Evolutionary conservation across 2,888 invertebrate species (phyloP), one percentile per base, ranked within the genome.

Genomic region (Teleogryllus oceanicus): DNA sequence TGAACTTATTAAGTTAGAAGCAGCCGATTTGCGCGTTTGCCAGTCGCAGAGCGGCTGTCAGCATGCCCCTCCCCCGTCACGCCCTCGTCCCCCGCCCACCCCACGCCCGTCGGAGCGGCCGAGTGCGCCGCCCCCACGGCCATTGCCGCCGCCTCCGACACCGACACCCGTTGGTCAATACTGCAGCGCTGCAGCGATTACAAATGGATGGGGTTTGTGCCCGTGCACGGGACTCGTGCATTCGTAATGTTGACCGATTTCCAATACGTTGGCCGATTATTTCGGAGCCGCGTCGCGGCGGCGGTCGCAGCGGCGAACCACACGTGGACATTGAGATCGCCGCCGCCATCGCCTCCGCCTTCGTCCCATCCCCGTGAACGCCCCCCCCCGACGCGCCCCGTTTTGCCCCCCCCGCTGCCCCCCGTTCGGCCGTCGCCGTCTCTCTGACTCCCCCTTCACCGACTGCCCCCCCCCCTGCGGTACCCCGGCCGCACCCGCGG

Each of bases 151-250:
- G 13, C 62, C 62, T 62, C 62, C 62, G n/a, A 13, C 13, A 62
- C 13, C 62, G n/a, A 62, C 62, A 18, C 62, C 62, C 62, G n/a
- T 62, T 18, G 62, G 62, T 62, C 62, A 62, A 62, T 62, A 62
- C 62, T 62, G 62, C 62, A 62, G 62, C 62, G 62, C 62, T 62
- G 62, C 62, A 37, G 62, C n/a, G 62, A 62, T 62, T 62, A 62
- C 13, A n/a, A 62, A 62, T 62, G 13, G 62, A 62, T 62, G 62
- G n/a, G n/a, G 62, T 62, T 62, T 62, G 62, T 62, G 62, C n/a
- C 37, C 37, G 37, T 37, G 37, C 37, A 37, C 37, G 37, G 37
- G 37, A 37, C 37, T 37, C 62, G 13, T 62, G 62, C 62, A 62
- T 62, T 62, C 16, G 62, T n/a, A 62, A 62, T 62, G 62, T 11